phyloP scores from a whole-genome alignment of 2,888 invertebrate genomes.

The Micropterix aruncella region DNA sequence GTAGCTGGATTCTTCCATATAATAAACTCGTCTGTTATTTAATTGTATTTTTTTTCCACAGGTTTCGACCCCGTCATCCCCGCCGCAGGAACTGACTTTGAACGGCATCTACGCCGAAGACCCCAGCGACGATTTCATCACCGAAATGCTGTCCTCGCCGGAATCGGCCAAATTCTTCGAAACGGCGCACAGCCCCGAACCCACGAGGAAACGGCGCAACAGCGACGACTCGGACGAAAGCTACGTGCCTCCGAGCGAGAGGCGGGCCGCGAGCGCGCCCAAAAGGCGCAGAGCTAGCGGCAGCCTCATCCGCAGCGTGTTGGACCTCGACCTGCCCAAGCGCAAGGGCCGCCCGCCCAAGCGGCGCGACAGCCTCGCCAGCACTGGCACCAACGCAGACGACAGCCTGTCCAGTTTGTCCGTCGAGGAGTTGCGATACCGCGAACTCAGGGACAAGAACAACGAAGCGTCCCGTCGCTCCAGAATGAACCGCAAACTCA shows the following conservation, averaged over 20 bases:
- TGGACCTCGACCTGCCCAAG: slow-evolving; percentile 27
- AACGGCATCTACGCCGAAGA: not conserved
- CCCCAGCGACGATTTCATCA: not conserved
- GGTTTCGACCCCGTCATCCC: not conserved
- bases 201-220: slow-evolving; percentile 7
- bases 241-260: slow-evolving; percentile 26
- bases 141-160: slow-evolving; percentile 7
- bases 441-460: slow-evolving; percentile 60
- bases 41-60: not conserved
- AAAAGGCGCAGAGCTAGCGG: slow-evolving; percentile 20
- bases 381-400: slow-evolving; percentile 27
- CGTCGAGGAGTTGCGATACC: slow-evolving; percentile 39
- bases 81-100: not conserved
- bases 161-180: slow-evolving; percentile 7
- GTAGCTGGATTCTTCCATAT: too few species aligned
- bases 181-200: not conserved
- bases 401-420: slow-evolving; percentile 27
- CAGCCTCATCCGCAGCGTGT: slow-evolving; percentile 21
- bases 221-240: slow-evolving; percentile 34
- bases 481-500: slow-evolving; percentile 53
- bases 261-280: slow-evolving; percentile 21
- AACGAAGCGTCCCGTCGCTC: slow-evolving; percentile 67
- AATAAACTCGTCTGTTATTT: too few species aligned
- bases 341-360: slow-evolving; percentile 40
- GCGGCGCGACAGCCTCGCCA: slow-evolving; percentile 32